Base-by-base conservation (phyloP, 2,797 vertebrate species). In the Poeciliopsis presidionis region DNA sequence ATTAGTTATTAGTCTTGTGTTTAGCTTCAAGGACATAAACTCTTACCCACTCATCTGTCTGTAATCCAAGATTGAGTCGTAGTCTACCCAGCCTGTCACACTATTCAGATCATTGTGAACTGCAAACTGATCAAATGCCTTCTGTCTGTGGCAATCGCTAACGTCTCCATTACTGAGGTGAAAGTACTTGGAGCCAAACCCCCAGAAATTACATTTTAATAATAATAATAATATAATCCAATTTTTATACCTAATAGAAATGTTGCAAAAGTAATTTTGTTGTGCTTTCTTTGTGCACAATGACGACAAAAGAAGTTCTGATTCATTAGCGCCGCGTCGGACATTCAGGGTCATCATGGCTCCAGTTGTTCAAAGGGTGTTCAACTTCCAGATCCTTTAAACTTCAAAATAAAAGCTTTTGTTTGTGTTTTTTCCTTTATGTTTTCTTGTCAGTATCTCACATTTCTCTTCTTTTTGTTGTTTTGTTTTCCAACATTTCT, bases 361-460 rank as follows among this genome's bases (percentile, higher is more conserved):
- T 1, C 7, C 33, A 5, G 8, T 65, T 65, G 61, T 65, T 36
- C n/a, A 20, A 18, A 63, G 16, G 36, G 4, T 8, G 33, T 36
- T 20, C 33, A 65, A 22, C 33, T 65, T 65, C 20, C 30, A 20
- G 13, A 25, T 9, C 47, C 1, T 28, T 70, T 20, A 16, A 8
- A 30, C 22, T 51, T 46, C 8, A 22, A 22, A 39, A 65, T 39
- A 4, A 41, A 67, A 39, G 20, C 20, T 67, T 65, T 39, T 41
- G 39, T 41, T 41, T 0, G 7, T 41, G 22, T 25, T 39, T 6
- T 33, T 72, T 63, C n/a, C 39, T 6, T 13, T 47, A 30, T 51
- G 77, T 33, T 75, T 55, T 81, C 33, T 75, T 49, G 51, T 73
- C 30, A 46, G 6, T 49, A 18, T 76, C 30, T 74, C 47, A 7